A percentile compares a stretch with the other conserved stretches of the same genome.
phyloP scores from a whole-genome alignment of 1,140 invertebrate species.

The Physella acuta region DNA sequence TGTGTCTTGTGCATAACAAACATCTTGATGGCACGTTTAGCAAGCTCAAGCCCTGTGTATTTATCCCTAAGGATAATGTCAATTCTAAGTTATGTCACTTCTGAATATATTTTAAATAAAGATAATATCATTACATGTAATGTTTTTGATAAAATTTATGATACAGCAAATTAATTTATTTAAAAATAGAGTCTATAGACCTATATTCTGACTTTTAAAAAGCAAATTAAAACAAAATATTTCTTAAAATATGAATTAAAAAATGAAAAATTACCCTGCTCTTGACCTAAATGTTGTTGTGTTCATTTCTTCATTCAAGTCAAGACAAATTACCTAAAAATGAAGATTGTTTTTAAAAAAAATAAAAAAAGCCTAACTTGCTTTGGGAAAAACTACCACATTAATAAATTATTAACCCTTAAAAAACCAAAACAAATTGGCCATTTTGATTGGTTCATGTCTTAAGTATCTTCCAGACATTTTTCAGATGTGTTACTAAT shows the following conservation, averaged over 20 bases:
- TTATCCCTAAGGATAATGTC: conserved; percentile 59
- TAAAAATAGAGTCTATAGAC: too few species aligned
- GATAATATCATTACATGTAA: background rate
- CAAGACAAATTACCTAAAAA: conserved; percentile 67
- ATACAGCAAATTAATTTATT: too few species aligned
- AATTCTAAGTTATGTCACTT: too few species aligned
- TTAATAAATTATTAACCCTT: too few species aligned
- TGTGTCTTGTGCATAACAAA: conserved; percentile 69
- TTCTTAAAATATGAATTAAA: background rate
- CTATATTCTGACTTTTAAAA: background rate
- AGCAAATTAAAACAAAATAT: background rate
- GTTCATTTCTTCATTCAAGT: conserved; percentile 68
- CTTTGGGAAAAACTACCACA: too few species aligned
- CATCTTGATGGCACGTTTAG: conserved; percentile 68
- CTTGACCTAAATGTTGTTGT: conserved; percentile 65
- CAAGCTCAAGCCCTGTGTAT: conserved; percentile 65
- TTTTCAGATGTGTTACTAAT: too few species aligned
- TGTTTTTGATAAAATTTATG: background rate
- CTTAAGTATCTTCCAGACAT: too few species aligned
- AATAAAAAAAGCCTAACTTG: too few species aligned
- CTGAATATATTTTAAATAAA: background rate
- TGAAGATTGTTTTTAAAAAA: too few species aligned
- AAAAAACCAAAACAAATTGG: too few species aligned
- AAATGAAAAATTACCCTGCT: conserved; percentile 59
- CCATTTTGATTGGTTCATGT: too few species aligned